Conservation (phyloP, 2,888 invertebrate species). For the Dugesia japonica region DNA sequence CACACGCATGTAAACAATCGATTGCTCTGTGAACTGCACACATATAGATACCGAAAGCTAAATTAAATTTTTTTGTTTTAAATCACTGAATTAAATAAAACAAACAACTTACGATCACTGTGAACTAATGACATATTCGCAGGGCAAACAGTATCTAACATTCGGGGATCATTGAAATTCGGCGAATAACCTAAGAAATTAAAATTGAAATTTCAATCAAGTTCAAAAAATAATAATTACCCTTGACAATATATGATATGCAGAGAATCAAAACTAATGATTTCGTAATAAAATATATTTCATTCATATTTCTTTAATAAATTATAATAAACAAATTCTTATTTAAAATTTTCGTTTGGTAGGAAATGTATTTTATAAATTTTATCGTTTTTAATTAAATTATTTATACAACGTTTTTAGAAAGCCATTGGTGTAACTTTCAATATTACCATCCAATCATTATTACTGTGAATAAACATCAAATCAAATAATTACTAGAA, state of each 20-base stretch:
- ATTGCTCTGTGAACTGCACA: background rate
- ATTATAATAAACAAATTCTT: background rate
- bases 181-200: background rate
- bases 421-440: background rate
- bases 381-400: too few species aligned
- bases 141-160: background rate
- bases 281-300: background rate
- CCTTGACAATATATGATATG: background rate
- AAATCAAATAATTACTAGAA: slow-evolving; percentile 15
- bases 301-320: background rate
- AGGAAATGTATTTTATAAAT: too few species aligned
- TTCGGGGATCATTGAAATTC: slow-evolving; percentile 4
- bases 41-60: background rate
- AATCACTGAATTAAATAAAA: too few species aligned
- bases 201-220: background rate
- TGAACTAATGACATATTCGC: background rate
- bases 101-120: background rate
- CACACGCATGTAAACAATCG: background rate
- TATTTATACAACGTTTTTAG: background rate
- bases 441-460: background rate
- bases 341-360: background rate
- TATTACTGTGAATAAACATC: background rate
- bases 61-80: background rate
- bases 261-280: background rate
- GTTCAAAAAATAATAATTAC: background rate